phyloP scores from a whole-genome alignment of 2,888 invertebrate genomes.

The Melipona beecheii region DNA sequence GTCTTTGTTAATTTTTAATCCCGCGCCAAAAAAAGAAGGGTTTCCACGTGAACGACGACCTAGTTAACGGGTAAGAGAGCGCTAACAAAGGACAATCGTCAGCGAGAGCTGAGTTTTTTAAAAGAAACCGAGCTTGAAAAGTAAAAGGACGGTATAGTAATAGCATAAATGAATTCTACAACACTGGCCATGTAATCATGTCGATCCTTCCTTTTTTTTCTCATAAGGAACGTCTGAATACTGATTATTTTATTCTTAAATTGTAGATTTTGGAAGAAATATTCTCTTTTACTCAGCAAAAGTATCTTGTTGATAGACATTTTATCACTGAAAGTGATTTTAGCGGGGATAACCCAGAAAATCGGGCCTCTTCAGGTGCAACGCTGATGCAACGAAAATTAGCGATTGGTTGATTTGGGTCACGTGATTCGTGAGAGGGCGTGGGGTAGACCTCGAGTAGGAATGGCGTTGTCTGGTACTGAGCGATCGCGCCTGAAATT shows the following conservation, averaged over 20 bases:
- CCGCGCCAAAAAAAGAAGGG: not conserved
- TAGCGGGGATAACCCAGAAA: no score
- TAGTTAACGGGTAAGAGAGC: not conserved
- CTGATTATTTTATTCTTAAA: not conserved
- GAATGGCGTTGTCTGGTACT: no score
- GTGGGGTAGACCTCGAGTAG: no score
- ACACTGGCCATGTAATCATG: not conserved
- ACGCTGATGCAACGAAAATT: no score
- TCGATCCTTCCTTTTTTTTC: not conserved
- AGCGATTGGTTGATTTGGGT: no score
- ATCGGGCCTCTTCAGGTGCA: no score
- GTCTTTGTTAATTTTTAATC: not conserved
- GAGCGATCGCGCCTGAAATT: no score
- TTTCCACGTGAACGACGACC: not conserved
- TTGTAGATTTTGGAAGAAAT: not conserved
- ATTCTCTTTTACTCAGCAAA: not conserved
- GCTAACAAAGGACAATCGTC: not conserved
- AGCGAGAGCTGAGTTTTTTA: not conserved
- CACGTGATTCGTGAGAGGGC: no score
- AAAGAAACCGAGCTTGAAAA: not conserved
- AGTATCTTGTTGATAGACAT: not conserved
- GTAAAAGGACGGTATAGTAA: no score
- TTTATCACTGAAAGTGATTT: not conserved
- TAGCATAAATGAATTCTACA: not conserved
- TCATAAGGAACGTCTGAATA: not conserved